These are phyloP conservation scores for Hemicentrotus pulcherrimus DNA, from an alignment of 35 echinoderm and acorn worm species.

Conservation along the genomic window DNA sequence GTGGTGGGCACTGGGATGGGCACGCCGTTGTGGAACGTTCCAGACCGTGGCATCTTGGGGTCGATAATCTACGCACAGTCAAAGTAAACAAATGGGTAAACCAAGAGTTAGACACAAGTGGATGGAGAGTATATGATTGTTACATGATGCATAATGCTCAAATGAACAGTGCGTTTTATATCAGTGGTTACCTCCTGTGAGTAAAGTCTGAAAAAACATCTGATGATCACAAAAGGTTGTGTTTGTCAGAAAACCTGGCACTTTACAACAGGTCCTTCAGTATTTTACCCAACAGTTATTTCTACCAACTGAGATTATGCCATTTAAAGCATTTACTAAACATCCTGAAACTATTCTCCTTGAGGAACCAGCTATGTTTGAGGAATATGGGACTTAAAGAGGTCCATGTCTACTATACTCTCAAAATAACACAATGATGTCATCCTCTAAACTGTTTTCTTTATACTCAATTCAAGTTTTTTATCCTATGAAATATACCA, in stretches of 20 bases:
- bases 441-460: too few relatives aligned
- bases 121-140: not conserved
- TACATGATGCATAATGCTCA: not conserved
- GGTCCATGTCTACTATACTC: too few relatives aligned
- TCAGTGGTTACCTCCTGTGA: not conserved
- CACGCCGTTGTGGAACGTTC: slow-evolving; percentile 91
- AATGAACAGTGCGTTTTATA: not conserved
- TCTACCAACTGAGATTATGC: too few relatives aligned
- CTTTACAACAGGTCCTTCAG: not conserved
- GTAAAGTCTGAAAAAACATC: not conserved
- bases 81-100: not conserved
- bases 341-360: too few relatives aligned
- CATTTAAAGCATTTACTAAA: too few relatives aligned
- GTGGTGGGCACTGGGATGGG: slow-evolving; percentile 93
- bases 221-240: not conserved
- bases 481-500: not conserved
- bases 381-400: too few relatives aligned
- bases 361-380: too few relatives aligned
- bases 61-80: slow-evolving; percentile 79
- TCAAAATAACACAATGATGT: too few relatives aligned
- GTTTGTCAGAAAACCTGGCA: not conserved
- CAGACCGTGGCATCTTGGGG: slow-evolving; percentile 85
- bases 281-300: not conserved
- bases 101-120: not conserved
- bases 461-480: not conserved